These are phyloP conservation scores for sheep (Ovis aries) DNA, from an alignment of 2,113 vertebrate genomes.

Conservation along the genomic window ARS-UI_Ramb_v3.0 NC_056065.1:6265001-6265500, in stretches of 20 bases:
- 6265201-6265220: neutral
- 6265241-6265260: neutral
- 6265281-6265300: neutral
- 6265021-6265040: neutral
- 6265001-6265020: neutral
- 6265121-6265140: neutral
- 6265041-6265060: neutral
- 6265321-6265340: neutral
- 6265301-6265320: neutral
- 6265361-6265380: neutral
- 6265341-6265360: neutral
- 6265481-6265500: neutral
- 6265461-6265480: neutral
- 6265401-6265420: neutral
- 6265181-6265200: neutral
- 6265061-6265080: neutral
- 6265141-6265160: neutral
- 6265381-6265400: neutral
- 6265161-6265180: neutral
- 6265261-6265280: neutral
- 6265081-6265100: neutral
- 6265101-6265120: neutral
- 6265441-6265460: neutral
- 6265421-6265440: neutral
- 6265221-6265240: neutral